Evolutionary conservation across 2,113 vertebrate species (phyloP).

Genomic region (Raja brachyura): DNA sequence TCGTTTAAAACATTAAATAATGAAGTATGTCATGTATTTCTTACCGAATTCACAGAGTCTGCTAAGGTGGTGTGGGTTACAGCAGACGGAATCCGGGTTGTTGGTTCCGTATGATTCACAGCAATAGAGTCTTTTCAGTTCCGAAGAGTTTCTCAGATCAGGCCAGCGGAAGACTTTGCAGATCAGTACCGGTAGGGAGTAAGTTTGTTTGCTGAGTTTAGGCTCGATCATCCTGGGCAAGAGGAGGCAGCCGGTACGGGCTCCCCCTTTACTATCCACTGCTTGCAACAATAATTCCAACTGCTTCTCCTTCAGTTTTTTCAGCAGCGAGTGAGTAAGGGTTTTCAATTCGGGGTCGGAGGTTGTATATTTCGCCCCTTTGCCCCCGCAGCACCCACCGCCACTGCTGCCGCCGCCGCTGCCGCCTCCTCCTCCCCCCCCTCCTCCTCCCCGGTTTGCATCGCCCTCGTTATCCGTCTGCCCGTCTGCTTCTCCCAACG

Average conservation of each 20-base stretch:
- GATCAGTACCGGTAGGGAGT: constrained; percentile 83
- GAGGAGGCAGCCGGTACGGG: constrained; percentile 80
- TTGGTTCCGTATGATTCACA: constrained; percentile 90
- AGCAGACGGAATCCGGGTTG: constrained; percentile 86
- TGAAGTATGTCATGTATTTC: constrained; percentile 35
- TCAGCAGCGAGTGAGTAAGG: constrained; percentile 81
- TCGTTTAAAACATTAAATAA: not conserved
- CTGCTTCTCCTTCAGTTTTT: constrained; percentile 88
- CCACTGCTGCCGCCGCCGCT: not conserved
- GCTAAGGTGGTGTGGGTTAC: constrained; percentile 96
- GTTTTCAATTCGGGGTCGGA: constrained; percentile 86
- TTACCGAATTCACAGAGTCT: constrained; percentile 91
- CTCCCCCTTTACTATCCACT: constrained; percentile 85
- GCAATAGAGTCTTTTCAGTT: constrained; percentile 87
- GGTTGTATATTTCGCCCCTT: constrained; percentile 65
- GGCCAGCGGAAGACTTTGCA: constrained; percentile 96
- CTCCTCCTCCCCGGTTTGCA: constrained; percentile 14
- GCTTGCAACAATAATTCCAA: constrained; percentile 84
- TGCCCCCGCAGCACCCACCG: constrained; percentile 80
- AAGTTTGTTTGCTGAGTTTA: constrained; percentile 75
- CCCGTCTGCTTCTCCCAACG: constrained; percentile 76
- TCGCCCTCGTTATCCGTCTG: constrained; percentile 33
- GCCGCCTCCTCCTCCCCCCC: constrained; percentile 54
- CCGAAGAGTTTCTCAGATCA: constrained; percentile 85
- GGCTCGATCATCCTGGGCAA: constrained; percentile 79